Evolutionary conservation across 2,888 invertebrate species (phyloP).

Genomic region (Drosophila affinis): DNA sequence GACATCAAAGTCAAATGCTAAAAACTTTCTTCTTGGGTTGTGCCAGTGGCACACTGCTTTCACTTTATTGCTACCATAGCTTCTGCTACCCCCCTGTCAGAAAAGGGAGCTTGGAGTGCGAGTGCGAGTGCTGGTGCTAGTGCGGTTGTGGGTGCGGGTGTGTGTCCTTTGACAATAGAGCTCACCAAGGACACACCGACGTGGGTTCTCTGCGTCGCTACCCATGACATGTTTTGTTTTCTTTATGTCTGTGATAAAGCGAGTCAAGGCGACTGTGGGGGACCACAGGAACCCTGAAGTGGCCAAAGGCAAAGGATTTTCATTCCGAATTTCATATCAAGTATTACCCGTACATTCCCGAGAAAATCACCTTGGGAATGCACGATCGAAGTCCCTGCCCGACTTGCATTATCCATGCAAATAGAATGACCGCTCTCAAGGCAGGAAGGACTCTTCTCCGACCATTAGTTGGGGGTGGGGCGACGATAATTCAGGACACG

Average conservation of each 20-base stretch:
- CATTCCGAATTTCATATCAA: conserved; percentile 3
- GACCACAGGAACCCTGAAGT: conserved; percentile 32
- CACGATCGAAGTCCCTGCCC: conserved; percentile 3
- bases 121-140: not conserved
- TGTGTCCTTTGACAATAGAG: conserved; percentile 70
- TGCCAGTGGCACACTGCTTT: conserved; percentile 26
- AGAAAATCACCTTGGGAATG: not conserved
- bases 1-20: conserved; percentile 51
- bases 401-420: conserved; percentile 1
- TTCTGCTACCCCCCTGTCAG: conserved; percentile 2
- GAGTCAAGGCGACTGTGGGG: conserved; percentile 37
- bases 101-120: not conserved
- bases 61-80: conserved; percentile 45
- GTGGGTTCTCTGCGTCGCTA: conserved; percentile 14
- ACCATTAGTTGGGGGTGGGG: conserved; percentile 21
- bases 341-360: not conserved
- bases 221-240: conserved; percentile 44
- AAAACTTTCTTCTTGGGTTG: conserved; percentile 41
- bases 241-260: conserved; percentile 49
- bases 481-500: conserved; percentile 66
- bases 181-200: conserved; percentile 53
- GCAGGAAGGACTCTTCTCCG: not conserved
- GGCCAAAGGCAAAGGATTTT: conserved; percentile 14
- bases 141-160: conserved; percentile 1
- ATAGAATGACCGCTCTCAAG: not conserved